Evolutionary conservation across 92 coral and sea anemone genomes (phyloP), one percentile per base, ranked within the genome.

Genomic region (Palythoa caribaeorum): DNA sequence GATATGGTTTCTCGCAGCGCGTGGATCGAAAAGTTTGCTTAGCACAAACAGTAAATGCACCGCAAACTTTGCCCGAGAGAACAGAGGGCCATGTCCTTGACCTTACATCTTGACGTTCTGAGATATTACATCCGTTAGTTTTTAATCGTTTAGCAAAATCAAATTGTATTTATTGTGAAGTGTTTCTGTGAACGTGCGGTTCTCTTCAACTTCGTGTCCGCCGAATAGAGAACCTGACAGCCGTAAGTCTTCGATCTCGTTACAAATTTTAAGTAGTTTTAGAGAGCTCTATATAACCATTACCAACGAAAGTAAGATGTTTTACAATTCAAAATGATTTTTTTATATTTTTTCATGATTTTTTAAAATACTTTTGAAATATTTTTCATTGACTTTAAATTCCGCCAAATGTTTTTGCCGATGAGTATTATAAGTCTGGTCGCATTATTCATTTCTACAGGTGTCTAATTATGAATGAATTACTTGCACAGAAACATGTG

Each of bases 121-220:
- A 40, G 6, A 80, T 47, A 80, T 80, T 65, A 65, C 85, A 44
- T 80, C 75, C 85, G 85, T 65, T 80, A 6, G 12, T 48, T 1
- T 60, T 81, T 66, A 79, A 63, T 81, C 21, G 50, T 14, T 44
- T 55, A 66, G 76, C 73, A 13, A 21, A 51, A 65, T 28, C 38
- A 36, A 48, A 63, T 63, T 65, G 57, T 17, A 47, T 65, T 65
- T 81, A 20, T 62, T 80, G 59, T 17, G 76, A 81, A 40, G 50
- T n/a, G 62, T 19, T 63, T 63, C 59, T 40, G 39, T 6, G 59
- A 65, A 66, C 60, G 60, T 53, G 10, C 16, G 21, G 14, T 12
- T 6, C 38, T 47, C 38, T 11, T 65, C n/a, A 68, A 17, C 59
- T 62, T 57, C 14, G 13, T 15, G n/a, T 38, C 53, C 3, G 28